Base-by-base conservation (phyloP, 1,140 invertebrate genomes). In the Andrena cerasifolii region DNA sequence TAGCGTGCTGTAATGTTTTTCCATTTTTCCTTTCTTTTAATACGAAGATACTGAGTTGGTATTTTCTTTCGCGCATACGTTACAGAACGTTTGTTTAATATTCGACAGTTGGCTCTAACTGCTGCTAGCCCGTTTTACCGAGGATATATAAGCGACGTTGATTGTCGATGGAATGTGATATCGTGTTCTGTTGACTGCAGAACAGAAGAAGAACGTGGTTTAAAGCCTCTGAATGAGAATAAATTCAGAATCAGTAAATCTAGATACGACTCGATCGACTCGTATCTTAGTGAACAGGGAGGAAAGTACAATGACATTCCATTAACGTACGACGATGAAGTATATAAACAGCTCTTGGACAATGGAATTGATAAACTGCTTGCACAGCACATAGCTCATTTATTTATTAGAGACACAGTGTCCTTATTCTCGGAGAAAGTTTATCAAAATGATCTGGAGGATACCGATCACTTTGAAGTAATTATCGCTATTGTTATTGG, bases 381-480 rank as follows among this genome's bases (percentile, higher is more conserved):
- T 74, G 97, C 99, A 12, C 95, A 97, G 91, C 99, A 99, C 90
- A 95, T 99, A 80, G 98, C 99, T 49, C 99, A 99, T 94, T 94
- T 99, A 59, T 99, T 99, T 91, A 99, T 99, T 78, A 94, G 99
- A 53, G 99, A 99, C 92, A 97, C 99, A 0, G 96, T 99, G 0
- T 98, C 98, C 21, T 93, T 99, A 33, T 99, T 99, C 93, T 96
- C 95, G 47, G 99, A 99, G 92, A 99, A 99, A 91, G 94, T 99
- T 16, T 90, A 99, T 92, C 98, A 99, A 89, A 96, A 99, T 91
- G 98, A 99, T 92, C 93, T 95, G 28, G 95, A 97, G 80, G 99
- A 99, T 87, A 98, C 97, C 0, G 99, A 99, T 92, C 99, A 99
- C 93, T 99, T 99, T 94, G 99, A 99, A 94, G 98, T 98, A 82